Evolutionary conservation across 2,113 vertebrate genomes (phyloP).

Genomic region (Nipponia nippon): DNA sequence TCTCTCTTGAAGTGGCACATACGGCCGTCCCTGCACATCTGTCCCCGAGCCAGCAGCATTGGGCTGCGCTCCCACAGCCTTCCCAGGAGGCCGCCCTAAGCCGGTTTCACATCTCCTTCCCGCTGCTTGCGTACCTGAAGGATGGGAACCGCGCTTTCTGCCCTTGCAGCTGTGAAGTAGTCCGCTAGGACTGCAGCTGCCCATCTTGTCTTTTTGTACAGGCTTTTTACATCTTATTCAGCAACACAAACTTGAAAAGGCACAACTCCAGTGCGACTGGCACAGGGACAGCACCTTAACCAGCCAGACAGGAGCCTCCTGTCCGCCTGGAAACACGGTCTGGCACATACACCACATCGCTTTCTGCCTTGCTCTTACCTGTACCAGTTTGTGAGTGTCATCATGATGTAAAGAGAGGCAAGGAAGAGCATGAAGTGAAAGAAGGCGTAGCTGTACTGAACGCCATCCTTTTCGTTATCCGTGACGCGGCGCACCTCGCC

Average conservation of each 20-base stretch:
- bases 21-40: neutral
- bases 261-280: neutral
- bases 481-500: constrained; percentile 71
- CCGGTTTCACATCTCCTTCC: neutral
- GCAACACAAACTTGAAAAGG: neutral
- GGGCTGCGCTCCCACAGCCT: neutral
- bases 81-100: neutral
- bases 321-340: neutral
- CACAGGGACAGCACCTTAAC: neutral
- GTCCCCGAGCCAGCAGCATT: neutral
- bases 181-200: neutral
- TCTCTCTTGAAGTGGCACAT: rapidly evolving
- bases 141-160: neutral
- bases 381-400: constrained; percentile 97
- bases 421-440: constrained; percentile 92
- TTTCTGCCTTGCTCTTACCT: constrained; percentile 75
- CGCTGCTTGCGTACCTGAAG: neutral
- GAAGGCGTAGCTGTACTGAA: constrained; percentile 90
- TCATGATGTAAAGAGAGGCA: constrained; percentile 96
- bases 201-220: neutral
- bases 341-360: neutral
- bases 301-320: neutral
- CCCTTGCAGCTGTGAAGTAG: neutral
- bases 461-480: constrained; percentile 86
- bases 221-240: neutral